These are phyloP conservation scores for Pammene fasciana DNA, from an alignment of 2,888 invertebrate species.

Conservation along the genomic window DNA sequence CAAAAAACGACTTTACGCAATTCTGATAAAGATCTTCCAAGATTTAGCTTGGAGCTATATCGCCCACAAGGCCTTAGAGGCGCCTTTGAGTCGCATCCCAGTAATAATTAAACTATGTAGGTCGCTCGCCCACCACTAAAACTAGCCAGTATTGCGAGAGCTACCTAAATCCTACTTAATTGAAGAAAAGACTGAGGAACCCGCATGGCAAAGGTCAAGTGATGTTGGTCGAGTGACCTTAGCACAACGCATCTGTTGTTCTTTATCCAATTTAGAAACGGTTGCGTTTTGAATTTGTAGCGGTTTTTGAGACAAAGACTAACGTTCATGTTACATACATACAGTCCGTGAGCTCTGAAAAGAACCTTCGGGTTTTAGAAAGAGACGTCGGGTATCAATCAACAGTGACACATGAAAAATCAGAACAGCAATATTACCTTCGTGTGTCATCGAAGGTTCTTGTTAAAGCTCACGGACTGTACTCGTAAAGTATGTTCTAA, in stretches of 20 bases:
- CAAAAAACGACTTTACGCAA: not conserved
- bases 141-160: slow-evolving; percentile 58
- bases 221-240: slow-evolving; percentile 41
- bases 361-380: too few species aligned
- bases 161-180: slow-evolving; percentile 59
- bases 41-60: slow-evolving; percentile 37
- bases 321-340: not conserved
- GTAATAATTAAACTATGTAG: slow-evolving; percentile 80
- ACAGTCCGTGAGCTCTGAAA: too few species aligned
- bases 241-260: slow-evolving; percentile 42
- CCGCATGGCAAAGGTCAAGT: slow-evolving; percentile 36
- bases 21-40: not conserved
- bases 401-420: too few species aligned
- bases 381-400: too few species aligned
- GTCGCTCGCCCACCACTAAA: slow-evolving; percentile 75
- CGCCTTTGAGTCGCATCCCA: slow-evolving; percentile 77
- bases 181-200: slow-evolving; percentile 44
- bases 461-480: too few species aligned
- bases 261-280: slow-evolving; percentile 74
- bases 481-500: too few species aligned
- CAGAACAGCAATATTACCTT: too few species aligned
- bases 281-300: slow-evolving; percentile 48
- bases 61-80: slow-evolving; percentile 72
- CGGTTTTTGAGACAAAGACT: slow-evolving; percentile 11
- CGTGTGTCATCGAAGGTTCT: too few species aligned